A percentile compares a stretch with the other conserved stretches of the same genome.
These are phyloP conservation scores for Stichopus chloronotus DNA, from an alignment of 35 echinoderm and acorn worm species.

Conservation along the genomic window DNA sequence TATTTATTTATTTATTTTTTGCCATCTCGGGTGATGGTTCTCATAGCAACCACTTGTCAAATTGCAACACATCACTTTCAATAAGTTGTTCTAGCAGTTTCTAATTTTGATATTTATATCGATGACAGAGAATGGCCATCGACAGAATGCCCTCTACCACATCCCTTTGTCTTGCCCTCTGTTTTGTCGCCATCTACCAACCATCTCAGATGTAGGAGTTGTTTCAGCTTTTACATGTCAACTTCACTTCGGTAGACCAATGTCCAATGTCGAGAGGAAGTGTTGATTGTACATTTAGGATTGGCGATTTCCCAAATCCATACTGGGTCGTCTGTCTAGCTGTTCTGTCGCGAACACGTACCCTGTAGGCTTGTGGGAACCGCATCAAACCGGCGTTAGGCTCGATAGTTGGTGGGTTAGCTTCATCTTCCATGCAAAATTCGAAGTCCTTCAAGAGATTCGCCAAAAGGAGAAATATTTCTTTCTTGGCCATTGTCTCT, in stretches of 20 bases:
- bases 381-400: conserved; percentile 10
- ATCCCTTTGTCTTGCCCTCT: too few species aligned
- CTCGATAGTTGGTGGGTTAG: not conserved
- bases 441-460: conserved; percentile 36
- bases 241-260: not conserved
- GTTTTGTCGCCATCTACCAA: too few species aligned
- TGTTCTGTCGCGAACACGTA: not conserved
- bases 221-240: not conserved
- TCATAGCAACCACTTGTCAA: too few species aligned
- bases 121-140: too few species aligned
- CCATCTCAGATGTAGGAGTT: not conserved
- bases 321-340: not conserved
- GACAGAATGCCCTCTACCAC: too few species aligned
- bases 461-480: conserved; percentile 31
- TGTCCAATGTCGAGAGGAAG: not conserved
- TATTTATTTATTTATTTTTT: too few species aligned
- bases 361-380: not conserved
- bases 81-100: too few species aligned
- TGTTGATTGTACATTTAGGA: not conserved
- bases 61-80: too few species aligned
- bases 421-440: not conserved
- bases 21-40: too few species aligned
- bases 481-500: conserved; percentile 24
- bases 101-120: too few species aligned
- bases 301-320: not conserved